A percentile compares a stretch with the other conserved stretches of the same genome.
Conservation (phyloP, 2,888 invertebrate genomes). For the Dastarcus helophoroides region DNA sequence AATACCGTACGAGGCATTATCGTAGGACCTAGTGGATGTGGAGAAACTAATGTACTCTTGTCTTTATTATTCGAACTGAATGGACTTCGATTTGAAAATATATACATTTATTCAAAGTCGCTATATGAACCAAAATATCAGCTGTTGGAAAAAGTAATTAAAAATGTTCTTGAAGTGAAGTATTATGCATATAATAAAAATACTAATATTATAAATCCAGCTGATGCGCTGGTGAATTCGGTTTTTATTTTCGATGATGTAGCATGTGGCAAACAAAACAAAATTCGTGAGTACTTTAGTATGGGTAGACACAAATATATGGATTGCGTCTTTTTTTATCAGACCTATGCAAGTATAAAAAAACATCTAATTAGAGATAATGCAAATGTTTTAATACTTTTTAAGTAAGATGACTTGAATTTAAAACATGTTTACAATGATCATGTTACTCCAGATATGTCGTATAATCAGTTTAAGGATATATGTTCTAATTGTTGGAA, state of each 20-base stretch:
- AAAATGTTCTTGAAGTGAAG: constrained; percentile 17
- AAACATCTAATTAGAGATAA: constrained; percentile 9
- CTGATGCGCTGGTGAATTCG: too few relatives aligned
- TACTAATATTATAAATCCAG: constrained; percentile 18
- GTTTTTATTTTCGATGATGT: constrained; percentile 35
- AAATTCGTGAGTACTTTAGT: too few relatives aligned
- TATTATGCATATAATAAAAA: constrained; percentile 18
- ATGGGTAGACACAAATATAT: constrained; percentile 22
- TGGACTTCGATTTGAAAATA: constrained; percentile 29
- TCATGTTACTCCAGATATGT: constrained; percentile 8
- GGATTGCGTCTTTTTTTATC: constrained; percentile 18
- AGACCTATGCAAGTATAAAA: constrained; percentile 3
- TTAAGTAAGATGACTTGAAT: constrained; percentile 9
- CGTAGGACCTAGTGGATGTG: constrained; percentile 28
- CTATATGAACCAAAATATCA: constrained; percentile 25
- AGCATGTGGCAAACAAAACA: constrained; percentile 24
- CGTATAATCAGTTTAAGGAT: constrained; percentile 4
- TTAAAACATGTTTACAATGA: constrained; percentile 8
- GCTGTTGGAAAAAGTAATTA: constrained; percentile 16
- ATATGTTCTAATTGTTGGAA: constrained; percentile 6
- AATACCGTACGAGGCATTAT: constrained; percentile 21
- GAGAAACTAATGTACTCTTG: constrained; percentile 29
- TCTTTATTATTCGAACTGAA: constrained; percentile 24
- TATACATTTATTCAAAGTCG: constrained; percentile 29
- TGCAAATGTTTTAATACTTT: constrained; percentile 4